phyloP scores from a whole-genome alignment of 2,888 invertebrate genomes.

The Athetis lepigone region DNA sequence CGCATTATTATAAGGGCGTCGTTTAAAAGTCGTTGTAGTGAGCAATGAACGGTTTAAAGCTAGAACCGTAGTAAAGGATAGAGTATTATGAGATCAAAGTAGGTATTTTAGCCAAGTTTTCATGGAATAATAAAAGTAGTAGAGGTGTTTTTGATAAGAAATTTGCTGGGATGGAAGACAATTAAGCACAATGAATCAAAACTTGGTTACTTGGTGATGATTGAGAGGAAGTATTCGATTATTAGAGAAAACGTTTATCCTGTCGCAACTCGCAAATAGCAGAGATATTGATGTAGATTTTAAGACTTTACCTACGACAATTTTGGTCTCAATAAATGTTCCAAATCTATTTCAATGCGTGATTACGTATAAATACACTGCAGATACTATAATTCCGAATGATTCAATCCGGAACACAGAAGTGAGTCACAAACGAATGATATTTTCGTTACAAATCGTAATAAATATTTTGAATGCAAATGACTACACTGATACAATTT shows the following conservation, averaged over 20 bases:
- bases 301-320: not conserved
- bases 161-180: not conserved
- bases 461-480: conserved; percentile 19
- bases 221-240: not conserved
- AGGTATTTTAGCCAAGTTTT: not conserved
- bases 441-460: conserved; percentile 12
- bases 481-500: not conserved
- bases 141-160: not conserved
- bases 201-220: too few relatives aligned
- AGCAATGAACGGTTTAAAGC: conserved; percentile 5
- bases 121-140: not conserved
- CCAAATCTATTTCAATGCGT: conserved; percentile 31
- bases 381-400: conserved; percentile 33
- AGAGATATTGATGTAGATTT: not conserved
- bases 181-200: not conserved
- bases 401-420: conserved; percentile 33
- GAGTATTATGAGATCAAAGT: not conserved
- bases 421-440: conserved; percentile 32
- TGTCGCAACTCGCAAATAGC: conserved; percentile 4
- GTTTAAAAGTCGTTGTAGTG: conserved; percentile 13
- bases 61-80: not conserved
- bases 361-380: conserved; percentile 33
- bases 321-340: conserved; percentile 1
- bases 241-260: not conserved
- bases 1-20: conserved; percentile 7